Evolutionary conservation across 2,888 invertebrate genomes (phyloP).

Genomic region (Amblyjoppa proteus): DNA sequence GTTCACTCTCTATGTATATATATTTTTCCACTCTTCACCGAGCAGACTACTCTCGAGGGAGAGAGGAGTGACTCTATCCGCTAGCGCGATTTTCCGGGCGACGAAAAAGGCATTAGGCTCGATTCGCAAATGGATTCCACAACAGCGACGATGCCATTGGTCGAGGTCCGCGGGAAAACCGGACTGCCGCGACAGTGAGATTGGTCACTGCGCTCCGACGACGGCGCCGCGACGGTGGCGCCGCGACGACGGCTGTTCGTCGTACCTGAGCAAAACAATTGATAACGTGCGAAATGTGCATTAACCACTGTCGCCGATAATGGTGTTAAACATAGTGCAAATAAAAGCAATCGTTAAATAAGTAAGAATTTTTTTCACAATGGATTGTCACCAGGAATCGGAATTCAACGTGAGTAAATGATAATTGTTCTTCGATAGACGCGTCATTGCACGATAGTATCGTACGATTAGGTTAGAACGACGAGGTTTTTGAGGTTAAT

Average conservation of each 20-base stretch:
- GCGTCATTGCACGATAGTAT: background rate
- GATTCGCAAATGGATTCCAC: background rate
- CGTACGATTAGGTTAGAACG: conserved; percentile 49
- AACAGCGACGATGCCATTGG: background rate
- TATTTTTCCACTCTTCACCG: conserved; percentile 48
- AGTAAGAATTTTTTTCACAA: conserved; percentile 9
- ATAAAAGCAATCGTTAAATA: background rate
- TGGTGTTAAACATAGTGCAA: background rate
- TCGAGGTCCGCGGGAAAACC: background rate
- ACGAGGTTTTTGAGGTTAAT: conserved; percentile 1
- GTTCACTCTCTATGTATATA: conserved; percentile 50
- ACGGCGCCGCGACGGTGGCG: background rate
- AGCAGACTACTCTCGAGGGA: conserved; percentile 43
- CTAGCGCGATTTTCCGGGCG: conserved; percentile 21
- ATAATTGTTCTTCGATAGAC: background rate
- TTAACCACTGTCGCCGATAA: conserved; percentile 13
- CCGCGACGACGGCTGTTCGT: background rate
- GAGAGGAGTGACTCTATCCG: conserved; percentile 21
- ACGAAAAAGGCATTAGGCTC: background rate
- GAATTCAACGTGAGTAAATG: conserved; percentile 55
- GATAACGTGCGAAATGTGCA: conserved; percentile 10
- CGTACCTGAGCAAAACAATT: background rate
- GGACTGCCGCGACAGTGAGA: background rate
- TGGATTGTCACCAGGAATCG: conserved; percentile 49
- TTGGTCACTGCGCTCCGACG: background rate